These are phyloP conservation scores for Artibeus jamaicensis DNA, from an alignment of 2,797 vertebrate genomes.

Conservation along the genomic window DNA sequence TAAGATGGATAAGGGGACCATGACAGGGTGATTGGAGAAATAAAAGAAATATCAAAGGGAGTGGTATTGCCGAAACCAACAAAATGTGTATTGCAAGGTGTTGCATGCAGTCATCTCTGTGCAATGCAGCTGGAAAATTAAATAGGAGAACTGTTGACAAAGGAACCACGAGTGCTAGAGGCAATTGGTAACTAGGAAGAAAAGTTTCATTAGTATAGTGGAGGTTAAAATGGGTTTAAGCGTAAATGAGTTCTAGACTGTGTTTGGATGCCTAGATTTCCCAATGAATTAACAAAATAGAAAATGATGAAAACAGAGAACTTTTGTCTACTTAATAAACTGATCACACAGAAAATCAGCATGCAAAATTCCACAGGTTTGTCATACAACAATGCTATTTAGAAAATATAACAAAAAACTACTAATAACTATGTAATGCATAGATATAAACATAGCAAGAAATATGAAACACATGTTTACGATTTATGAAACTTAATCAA, in stretches of 20 bases:
- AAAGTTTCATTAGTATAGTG: not conserved
- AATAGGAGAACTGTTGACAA: not conserved
- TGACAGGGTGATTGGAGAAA: not conserved
- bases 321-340: not conserved
- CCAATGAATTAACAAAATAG: not conserved
- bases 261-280: not conserved
- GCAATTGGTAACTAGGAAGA: not conserved
- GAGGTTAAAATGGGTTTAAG: not conserved
- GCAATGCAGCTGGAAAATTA: not conserved
- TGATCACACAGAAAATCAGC: not conserved
- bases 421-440: not conserved
- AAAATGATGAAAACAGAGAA: not conserved
- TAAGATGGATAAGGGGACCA: not conserved
- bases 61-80: not conserved
- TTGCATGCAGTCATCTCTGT: not conserved
- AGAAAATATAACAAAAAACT: not conserved
- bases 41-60: not conserved
- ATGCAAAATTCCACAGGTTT: not conserved
- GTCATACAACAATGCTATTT: not conserved
- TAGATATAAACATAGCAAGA: not conserved
- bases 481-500: not conserved
- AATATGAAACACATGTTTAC: not conserved
- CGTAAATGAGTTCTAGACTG: not conserved
- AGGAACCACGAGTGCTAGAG: not conserved
- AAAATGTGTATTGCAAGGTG: not conserved